A percentile compares a stretch with the other conserved stretches of the same genome.
These are phyloP conservation scores for Serrognathus titanus DNA, from an alignment of 2,888 invertebrate species.

Conservation along the genomic window DNA sequence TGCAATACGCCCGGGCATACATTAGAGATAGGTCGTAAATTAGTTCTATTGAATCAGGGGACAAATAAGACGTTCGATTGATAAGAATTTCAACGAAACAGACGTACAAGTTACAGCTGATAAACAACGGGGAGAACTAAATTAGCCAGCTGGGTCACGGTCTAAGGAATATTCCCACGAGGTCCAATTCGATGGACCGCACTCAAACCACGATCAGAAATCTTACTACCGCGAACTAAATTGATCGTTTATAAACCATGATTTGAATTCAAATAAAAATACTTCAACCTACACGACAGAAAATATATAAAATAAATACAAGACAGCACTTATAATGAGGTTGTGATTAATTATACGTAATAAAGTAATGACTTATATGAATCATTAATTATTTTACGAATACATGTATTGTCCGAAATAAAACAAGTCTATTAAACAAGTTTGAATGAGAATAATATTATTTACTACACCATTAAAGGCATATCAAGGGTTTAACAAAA, in stretches of 20 bases:
- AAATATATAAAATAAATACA: no score
- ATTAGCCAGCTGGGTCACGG: constrained; percentile 20
- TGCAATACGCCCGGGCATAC: constrained; percentile 19
- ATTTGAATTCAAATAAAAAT: no score
- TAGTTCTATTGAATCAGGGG: constrained; percentile 25
- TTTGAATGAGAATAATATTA: not conserved
- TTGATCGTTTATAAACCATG: constrained; percentile 5
- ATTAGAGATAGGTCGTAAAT: constrained; percentile 25
- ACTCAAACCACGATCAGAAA: constrained; percentile 21
- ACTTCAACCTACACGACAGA: no score
- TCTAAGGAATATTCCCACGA: constrained; percentile 21
- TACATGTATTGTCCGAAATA: not conserved
- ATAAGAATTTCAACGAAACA: constrained; percentile 26
- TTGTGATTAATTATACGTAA: constrained; percentile 7
- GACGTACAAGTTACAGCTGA: constrained; percentile 19
- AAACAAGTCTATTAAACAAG: constrained; percentile 9
- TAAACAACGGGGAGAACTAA: constrained; percentile 1
- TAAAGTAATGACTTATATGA: constrained; percentile 12
- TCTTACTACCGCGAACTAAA: constrained; percentile 15
- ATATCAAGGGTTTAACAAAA: not conserved
- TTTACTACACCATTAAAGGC: not conserved
- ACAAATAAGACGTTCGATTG: constrained; percentile 29
- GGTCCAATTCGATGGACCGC: constrained; percentile 19
- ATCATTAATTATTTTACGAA: constrained; percentile 8
- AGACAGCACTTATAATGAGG: no score